These are phyloP conservation scores for Oreotragus oreotragus DNA, from an alignment of 2,113 vertebrate species.

Conservation along the genomic window DNA sequence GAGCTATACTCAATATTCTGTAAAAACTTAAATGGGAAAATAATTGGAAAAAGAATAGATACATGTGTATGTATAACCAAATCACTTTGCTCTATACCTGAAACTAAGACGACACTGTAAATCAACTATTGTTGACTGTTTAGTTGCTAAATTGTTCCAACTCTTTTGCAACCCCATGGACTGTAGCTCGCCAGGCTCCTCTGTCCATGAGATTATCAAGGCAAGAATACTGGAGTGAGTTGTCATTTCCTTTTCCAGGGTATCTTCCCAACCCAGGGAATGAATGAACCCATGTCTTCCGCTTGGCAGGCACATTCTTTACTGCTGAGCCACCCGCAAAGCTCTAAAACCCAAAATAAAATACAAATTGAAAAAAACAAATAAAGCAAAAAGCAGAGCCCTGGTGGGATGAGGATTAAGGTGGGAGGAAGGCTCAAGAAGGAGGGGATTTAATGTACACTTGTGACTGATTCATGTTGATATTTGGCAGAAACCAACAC, in stretches of 20 bases:
- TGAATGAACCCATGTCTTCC: not conserved
- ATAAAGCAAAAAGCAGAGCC: not conserved
- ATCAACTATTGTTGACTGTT: not conserved
- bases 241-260: not conserved
- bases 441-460: not conserved
- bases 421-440: not conserved
- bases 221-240: not conserved
- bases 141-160: not conserved
- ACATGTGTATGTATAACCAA: not conserved
- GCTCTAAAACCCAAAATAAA: not conserved
- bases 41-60: not conserved
- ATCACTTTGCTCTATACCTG: not conserved
- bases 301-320: not conserved
- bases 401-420: not conserved
- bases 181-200: not conserved
- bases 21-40: not conserved
- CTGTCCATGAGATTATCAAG: not conserved
- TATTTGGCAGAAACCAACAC: not conserved
- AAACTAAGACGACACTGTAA: not conserved
- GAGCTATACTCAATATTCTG: not conserved
- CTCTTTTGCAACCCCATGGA: not conserved
- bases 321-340: rapidly evolving
- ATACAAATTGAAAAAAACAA: not conserved
- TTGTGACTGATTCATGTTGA: not conserved
- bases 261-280: not conserved